These are phyloP conservation scores for Megamerina dolium DNA, from an alignment of 2,888 invertebrate genomes.

Conservation along the genomic window DNA sequence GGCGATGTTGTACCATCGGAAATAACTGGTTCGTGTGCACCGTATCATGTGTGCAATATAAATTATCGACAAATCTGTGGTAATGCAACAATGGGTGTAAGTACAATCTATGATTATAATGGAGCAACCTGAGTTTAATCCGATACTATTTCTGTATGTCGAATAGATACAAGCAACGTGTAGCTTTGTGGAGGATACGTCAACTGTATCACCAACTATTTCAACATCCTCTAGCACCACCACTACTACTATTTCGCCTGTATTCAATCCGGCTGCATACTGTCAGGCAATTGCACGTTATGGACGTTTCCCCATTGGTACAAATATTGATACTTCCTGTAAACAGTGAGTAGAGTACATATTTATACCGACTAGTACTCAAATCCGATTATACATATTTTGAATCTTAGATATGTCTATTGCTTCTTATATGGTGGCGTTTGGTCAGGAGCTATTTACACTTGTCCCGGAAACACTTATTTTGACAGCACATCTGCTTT, in stretches of 20 bases:
- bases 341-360: slow-evolving; percentile 25
- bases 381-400: neutral
- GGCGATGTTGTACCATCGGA: slow-evolving; percentile 24
- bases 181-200: slow-evolving; percentile 20
- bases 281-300: slow-evolving; percentile 23
- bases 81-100: slow-evolving; percentile 12
- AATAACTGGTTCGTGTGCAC: slow-evolving; percentile 26
- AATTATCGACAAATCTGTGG: slow-evolving; percentile 19
- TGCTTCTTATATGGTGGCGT: slow-evolving; percentile 23
- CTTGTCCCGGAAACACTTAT: slow-evolving; percentile 30
- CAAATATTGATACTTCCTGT: slow-evolving; percentile 28
- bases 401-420: slow-evolving; percentile 27
- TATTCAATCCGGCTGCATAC: slow-evolving; percentile 19
- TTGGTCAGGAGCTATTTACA: slow-evolving; percentile 31
- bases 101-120: too few relatives aligned
- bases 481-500: slow-evolving; percentile 20
- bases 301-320: slow-evolving; percentile 27
- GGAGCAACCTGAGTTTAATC: too few relatives aligned
- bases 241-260: slow-evolving; percentile 13
- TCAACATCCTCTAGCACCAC: slow-evolving; percentile 18
- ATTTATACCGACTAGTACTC: neutral
- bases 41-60: slow-evolving; percentile 31
- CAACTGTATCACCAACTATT: slow-evolving; percentile 19
- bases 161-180: slow-evolving; percentile 27
- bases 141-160: too few relatives aligned